phyloP scores from a whole-genome alignment of 2,888 invertebrate genomes.

The Apocheima hispidaria region DNA sequence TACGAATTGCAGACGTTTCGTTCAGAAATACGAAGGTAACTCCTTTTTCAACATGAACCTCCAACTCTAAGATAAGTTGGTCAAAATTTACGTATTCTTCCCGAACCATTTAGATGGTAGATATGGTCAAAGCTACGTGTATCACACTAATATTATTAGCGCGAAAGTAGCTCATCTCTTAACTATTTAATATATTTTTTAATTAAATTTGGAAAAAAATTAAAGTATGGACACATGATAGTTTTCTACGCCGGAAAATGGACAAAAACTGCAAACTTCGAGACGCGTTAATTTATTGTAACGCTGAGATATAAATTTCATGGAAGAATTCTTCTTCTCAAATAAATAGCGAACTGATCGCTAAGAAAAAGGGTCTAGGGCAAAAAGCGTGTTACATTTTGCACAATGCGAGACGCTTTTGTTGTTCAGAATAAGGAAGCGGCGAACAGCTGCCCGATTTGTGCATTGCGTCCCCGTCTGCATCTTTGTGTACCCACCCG shows the following conservation, averaged over 20 bases:
- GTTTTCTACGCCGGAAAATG: neutral
- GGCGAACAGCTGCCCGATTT: slow-evolving; percentile 82
- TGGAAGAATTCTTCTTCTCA: slow-evolving; percentile 37
- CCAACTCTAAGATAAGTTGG: neutral
- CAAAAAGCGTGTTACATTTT: slow-evolving; percentile 79
- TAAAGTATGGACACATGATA: neutral
- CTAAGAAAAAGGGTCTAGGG: slow-evolving; percentile 56
- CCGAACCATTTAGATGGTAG: slow-evolving; percentile 3
- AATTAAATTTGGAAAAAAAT: neutral
- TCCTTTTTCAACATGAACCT: too few relatives aligned
- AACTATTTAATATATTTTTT: too few relatives aligned
- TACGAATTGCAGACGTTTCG: neutral
- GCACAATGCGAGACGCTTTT: slow-evolving; percentile 76
- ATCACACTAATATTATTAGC: neutral
- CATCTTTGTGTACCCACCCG: slow-evolving; percentile 77
- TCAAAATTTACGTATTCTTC: slow-evolving; percentile 8
- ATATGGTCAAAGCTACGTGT: slow-evolving; percentile 7
- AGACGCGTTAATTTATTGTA: neutral
- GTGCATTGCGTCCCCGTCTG: slow-evolving; percentile 82
- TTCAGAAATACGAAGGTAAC: neutral
- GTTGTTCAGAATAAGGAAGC: slow-evolving; percentile 78
- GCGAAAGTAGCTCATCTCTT: neutral
- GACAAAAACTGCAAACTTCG: neutral
- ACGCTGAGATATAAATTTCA: neutral
- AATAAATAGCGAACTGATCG: slow-evolving; percentile 48